These are phyloP conservation scores for Hippocampus kuda DNA, from an alignment of 2,797 vertebrate species.

Conservation along the genomic window DNA sequence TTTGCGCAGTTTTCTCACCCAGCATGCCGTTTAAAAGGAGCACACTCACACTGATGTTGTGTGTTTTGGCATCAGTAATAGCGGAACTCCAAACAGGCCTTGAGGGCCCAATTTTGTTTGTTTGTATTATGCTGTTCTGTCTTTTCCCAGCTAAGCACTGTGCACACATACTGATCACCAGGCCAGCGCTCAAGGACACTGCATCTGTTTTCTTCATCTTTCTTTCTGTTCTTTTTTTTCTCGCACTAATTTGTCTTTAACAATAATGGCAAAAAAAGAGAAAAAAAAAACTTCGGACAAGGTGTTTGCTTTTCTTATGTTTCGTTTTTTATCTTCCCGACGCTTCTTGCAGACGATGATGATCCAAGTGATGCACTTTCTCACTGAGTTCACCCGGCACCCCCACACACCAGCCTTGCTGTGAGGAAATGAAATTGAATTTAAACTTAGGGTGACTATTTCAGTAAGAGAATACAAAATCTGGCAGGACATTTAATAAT, in stretches of 20 bases:
- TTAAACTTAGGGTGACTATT: conserved; percentile 38
- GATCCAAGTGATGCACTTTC: conserved; percentile 33
- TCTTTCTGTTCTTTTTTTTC: conserved; percentile 27
- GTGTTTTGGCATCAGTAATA: conserved; percentile 49
- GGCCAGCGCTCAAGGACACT: conserved; percentile 37
- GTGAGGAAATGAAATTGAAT: conserved; percentile 19
- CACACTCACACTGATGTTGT: conserved; percentile 43
- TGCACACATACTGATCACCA: conserved; percentile 30
- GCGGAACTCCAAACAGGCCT: conserved; percentile 45
- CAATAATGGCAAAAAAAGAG: not conserved
- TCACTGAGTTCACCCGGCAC: conserved; percentile 15
- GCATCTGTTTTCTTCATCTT: conserved; percentile 28
- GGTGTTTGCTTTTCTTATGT: conserved; percentile 8
- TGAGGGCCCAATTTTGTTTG: conserved; percentile 38
- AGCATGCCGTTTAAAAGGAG: conserved; percentile 49
- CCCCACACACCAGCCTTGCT: conserved; percentile 38
- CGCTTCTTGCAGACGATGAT: conserved; percentile 18
- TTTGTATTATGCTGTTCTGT: conserved; percentile 39
- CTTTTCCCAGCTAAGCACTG: conserved; percentile 26
- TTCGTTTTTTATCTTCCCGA: conserved; percentile 27
- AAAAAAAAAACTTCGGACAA: conserved; percentile 21
- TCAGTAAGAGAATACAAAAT: conserved; percentile 45
- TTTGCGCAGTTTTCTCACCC: conserved; percentile 10
- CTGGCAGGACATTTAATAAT: conserved; percentile 52
- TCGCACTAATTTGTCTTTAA: not conserved